Percentiles rank a stretch among this genome's conserved stretches.
Conservation (phyloP, 2,888 invertebrate species). For the Cetonia aurata region DNA sequence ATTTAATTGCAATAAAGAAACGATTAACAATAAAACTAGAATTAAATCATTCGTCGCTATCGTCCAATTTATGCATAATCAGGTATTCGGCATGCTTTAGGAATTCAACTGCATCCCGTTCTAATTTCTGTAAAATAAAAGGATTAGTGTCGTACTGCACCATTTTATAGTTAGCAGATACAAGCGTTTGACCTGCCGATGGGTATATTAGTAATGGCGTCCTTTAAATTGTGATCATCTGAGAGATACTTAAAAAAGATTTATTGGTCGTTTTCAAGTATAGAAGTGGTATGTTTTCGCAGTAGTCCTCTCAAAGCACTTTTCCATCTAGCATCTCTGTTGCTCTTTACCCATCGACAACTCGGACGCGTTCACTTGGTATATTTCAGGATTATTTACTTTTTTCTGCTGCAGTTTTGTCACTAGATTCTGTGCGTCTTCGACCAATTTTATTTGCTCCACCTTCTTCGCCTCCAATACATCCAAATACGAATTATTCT, state of each 20-base stretch:
- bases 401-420: conserved; percentile 39
- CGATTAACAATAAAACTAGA: no score
- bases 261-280: no score
- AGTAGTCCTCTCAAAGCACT: no score
- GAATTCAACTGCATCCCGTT: conserved; percentile 35
- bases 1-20: no score
- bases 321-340: no score
- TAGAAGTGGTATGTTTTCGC: neutral
- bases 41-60: neutral
- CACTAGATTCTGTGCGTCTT: conserved; percentile 42
- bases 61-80: conserved; percentile 22
- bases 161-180: neutral
- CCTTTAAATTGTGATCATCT: no score
- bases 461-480: conserved; percentile 39
- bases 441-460: conserved; percentile 24
- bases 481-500: conserved; percentile 43
- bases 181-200: neutral
- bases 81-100: conserved; percentile 30
- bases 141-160: neutral
- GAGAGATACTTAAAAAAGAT: no score
- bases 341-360: neutral
- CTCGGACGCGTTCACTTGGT: neutral
- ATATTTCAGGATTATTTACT: conserved; percentile 2
- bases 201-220: neutral
- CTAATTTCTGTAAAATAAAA: conserved; percentile 23